Conservation (phyloP, 2,113 vertebrate species). For the Tupaia chinensis region DNA sequence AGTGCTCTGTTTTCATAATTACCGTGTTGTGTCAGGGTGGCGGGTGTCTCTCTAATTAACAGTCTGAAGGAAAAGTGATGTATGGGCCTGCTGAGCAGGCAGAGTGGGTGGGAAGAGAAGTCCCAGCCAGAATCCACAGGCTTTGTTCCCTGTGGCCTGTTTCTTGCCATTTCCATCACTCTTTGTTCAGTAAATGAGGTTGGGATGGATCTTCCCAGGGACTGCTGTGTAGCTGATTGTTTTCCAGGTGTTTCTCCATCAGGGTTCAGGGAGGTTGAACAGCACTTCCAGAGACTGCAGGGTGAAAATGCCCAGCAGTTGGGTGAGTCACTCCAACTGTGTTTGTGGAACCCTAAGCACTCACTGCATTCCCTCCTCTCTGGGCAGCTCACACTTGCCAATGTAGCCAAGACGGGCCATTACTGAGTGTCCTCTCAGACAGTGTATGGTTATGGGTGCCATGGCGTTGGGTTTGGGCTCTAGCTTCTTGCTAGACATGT, state of each 20-base stretch:
- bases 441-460: background rate
- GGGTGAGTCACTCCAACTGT: background rate
- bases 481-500: background rate
- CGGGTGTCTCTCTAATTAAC: constrained; percentile 84
- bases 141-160: constrained; percentile 73
- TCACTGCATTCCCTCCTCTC: background rate
- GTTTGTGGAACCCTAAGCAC: background rate
- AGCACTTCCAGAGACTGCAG: background rate
- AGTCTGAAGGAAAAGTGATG: constrained; percentile 76
- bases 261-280: background rate
- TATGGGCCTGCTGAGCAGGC: constrained; percentile 75
- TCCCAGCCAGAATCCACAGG: constrained; percentile 62
- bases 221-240: constrained; percentile 49
- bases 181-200: constrained; percentile 73
- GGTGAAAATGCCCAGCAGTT: background rate
- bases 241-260: constrained; percentile 42
- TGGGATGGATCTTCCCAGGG: background rate
- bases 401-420: too few species aligned
- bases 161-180: constrained; percentile 73
- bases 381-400: background rate
- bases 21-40: constrained; percentile 73
- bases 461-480: background rate
- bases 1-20: constrained; percentile 82
- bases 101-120: constrained; percentile 57
- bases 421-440: background rate